Evolutionary conservation across 2,888 invertebrate species (phyloP), one percentile per base, ranked within the genome.

Genomic region (Erebia aethiops): DNA sequence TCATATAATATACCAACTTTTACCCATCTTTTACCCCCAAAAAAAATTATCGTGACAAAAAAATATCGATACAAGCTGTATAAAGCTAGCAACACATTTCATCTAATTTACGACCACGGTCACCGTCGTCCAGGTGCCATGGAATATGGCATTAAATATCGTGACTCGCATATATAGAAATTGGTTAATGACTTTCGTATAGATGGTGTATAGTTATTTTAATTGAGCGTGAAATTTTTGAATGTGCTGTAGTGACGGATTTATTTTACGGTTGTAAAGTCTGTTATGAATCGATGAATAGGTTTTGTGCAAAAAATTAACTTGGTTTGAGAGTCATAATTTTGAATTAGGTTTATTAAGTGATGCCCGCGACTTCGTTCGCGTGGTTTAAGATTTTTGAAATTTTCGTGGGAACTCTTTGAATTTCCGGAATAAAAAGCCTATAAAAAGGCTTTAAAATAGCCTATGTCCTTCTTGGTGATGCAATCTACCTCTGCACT

Each of bases 61-160:
- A 64, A 64, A 52, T 35, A 52, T 16, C 11, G 52, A 26, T 16
- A 14, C 63, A 64, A 64, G 62, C 49, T 49, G 26, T 26, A n/a
- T 43, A 61, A 26, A 61, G 60, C 61, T 16, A 16, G 46, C 16
- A 16, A 49, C 56, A 66, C 56, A 66, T 66, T 56, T 66, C 56
- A 13, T 18, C 58, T 52, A 61, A 67, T 60, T 51, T 51, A 61
- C 52, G 49, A 52, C 10, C 60, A 41, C n/a, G 43, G 35, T 35
- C 43, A n/a, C 66, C 18, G 13, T 7, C 21, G 66, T 5, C 66
- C 66, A 66, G 66, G 66, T 66, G 66, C 46, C n/a, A 46, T 18
- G 52, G 52, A 1, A 16, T 56, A 18, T 21, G 21, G 49, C 66
- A 66, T 66, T 66, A 56, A 57, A 43, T 10, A 18, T 43, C 66